Evolutionary conservation across 2,888 invertebrate species (phyloP), one percentile per base, ranked within the genome.

Genomic region (Gymnoscelis rufifasciata): DNA sequence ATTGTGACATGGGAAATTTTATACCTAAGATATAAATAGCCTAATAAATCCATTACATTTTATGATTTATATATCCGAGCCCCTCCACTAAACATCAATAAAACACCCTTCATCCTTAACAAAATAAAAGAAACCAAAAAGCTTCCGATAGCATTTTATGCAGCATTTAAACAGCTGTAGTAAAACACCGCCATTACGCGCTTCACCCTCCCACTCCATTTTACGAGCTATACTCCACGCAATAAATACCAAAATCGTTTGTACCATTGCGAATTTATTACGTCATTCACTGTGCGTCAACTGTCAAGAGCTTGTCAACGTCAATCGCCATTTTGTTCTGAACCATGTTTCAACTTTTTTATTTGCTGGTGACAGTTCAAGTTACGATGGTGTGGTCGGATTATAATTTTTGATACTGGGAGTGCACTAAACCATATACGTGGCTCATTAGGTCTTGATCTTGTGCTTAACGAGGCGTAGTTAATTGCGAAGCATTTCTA

Each of bases 401-500:
- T 77, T 81, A 78, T 78, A 80, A 78, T 80, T 79, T 80, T 79
- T 80, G 78, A 79, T 79, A 76, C 78, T 75, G 66, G 58, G 68
- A 77, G 74, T 77, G 79, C 76, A 81, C 73, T 77, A 79, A 78
- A 76, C 74, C 81, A 76, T 81, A 78, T 76, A 78, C 77, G 75
- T 78, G 78, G 83, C 81, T 81, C 82, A 83, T 83, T 83, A 82
- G 82, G 73, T 82, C 80, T 76, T 76, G 80, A 82, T 81, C 82
- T 74, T 73, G 69, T 62, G 71, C 59, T 71, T 74, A 84, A 83
- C 83, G 84, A 82, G 78, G 66, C 83, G 78, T 57, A 60, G 62
- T 78, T 82, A 83, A 83, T 83, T 82, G 82, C 82, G 79, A 71
- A 61, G 62, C 64, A 57, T 59, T 62, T 62, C 60, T 58, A 58